phyloP scores from a whole-genome alignment of 64 coral and sea anemone genomes.

The Trachythela sp. region DNA sequence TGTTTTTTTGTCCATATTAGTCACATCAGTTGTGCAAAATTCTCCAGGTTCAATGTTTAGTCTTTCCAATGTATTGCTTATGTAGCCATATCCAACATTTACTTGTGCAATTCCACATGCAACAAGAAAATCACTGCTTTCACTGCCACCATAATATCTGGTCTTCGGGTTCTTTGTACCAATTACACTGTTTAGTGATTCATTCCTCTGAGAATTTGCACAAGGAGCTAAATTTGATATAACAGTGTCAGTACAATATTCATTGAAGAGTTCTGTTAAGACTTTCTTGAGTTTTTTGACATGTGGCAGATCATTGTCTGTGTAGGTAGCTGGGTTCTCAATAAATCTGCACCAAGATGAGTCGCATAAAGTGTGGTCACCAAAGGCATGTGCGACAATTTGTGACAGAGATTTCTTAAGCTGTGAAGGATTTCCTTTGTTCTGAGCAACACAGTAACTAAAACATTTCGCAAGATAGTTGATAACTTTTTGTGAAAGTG shows the following conservation, averaged over 20 bases:
- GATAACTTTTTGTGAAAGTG: background rate
- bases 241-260: background rate
- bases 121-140: constrained; percentile 30
- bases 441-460: background rate
- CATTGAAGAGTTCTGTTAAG: background rate
- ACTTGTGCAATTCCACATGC: constrained; percentile 21
- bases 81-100: constrained; percentile 19
- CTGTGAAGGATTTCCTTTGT: background rate
- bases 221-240: constrained; percentile 8
- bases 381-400: constrained; percentile 31
- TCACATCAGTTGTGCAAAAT: background rate
- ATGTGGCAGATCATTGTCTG: background rate
- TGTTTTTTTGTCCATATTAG: background rate
- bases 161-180: background rate
- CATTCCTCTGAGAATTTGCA: background rate
- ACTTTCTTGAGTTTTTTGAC: background rate
- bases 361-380: constrained; percentile 25
- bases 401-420: background rate
- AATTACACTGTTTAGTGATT: background rate
- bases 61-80: background rate
- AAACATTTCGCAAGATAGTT: background rate
- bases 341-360: background rate
- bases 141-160: constrained; percentile 23
- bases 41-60: background rate
- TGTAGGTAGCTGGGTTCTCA: background rate